A percentile compares a stretch with the other conserved stretches of the same genome.
Conservation (phyloP, 2,797 vertebrate species). For the Mus minutoides region DNA sequence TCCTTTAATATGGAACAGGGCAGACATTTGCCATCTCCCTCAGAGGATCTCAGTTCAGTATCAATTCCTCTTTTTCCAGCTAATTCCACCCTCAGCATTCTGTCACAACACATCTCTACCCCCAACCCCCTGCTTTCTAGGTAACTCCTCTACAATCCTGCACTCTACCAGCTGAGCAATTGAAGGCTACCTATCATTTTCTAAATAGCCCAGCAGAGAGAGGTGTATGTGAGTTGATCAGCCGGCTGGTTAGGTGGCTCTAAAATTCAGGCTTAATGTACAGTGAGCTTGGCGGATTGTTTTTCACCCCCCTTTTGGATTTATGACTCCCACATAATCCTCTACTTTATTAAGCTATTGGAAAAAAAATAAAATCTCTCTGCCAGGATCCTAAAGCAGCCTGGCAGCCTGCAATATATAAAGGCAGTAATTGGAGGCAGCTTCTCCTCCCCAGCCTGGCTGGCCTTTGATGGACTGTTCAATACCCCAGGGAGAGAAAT, state of each 20-base stretch:
- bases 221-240: conserved; percentile 29
- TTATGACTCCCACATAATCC: conserved; percentile 80
- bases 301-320: conserved; percentile 67
- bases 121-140: neutral
- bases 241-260: conserved; percentile 51
- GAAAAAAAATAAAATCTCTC: conserved; percentile 82
- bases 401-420: conserved; percentile 78
- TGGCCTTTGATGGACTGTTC: conserved; percentile 58
- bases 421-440: conserved; percentile 75
- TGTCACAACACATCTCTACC: neutral
- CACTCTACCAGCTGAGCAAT: neutral
- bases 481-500: conserved; percentile 55
- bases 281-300: conserved; percentile 64
- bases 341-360: conserved; percentile 82
- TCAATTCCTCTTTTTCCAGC: neutral
- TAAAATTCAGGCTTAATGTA: conserved; percentile 66
- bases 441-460: neutral
- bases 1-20: neutral
- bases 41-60: neutral
- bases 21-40: neutral
- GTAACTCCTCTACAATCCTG: neutral
- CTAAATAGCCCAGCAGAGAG: neutral
- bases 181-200: neutral
- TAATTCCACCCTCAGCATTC: neutral
- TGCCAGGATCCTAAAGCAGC: conserved; percentile 77